A percentile compares a stretch with the other conserved stretches of the same genome.
These are phyloP conservation scores for Timema podura DNA, from an alignment of 2,888 invertebrate species.

Conservation along the genomic window DNA sequence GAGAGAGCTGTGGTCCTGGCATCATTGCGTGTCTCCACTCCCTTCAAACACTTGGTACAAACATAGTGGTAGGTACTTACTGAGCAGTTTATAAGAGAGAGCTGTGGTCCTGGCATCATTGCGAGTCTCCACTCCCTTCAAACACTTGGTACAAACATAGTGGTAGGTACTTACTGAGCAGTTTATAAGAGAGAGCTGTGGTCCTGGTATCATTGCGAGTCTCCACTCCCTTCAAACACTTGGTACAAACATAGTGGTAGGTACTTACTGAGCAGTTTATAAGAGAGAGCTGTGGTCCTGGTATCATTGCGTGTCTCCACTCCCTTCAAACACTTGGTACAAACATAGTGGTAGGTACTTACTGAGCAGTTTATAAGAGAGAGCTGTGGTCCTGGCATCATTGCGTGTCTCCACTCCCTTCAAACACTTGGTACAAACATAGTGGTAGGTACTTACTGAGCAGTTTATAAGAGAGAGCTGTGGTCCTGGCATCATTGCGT, in stretches of 20 bases:
- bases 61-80: conserved; percentile 18
- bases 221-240: conserved; percentile 25
- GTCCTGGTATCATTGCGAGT: background rate
- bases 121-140: conserved; percentile 20
- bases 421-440: conserved; percentile 18
- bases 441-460: conserved; percentile 22
- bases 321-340: conserved; percentile 22
- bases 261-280: conserved; percentile 25
- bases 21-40: conserved; percentile 14
- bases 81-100: conserved; percentile 20
- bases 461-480: conserved; percentile 16
- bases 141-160: conserved; percentile 15
- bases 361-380: conserved; percentile 24
- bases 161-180: conserved; percentile 23
- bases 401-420: conserved; percentile 18
- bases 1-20: conserved; percentile 2
- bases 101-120: conserved; percentile 1
- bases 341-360: conserved; percentile 5
- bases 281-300: conserved; percentile 10
- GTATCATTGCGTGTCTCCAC: conserved; percentile 14
- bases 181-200: conserved; percentile 14
- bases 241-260: no score
- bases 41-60: conserved; percentile 22
- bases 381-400: background rate
- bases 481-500: background rate